A percentile compares a stretch with the other conserved stretches of the same genome.
These are phyloP conservation scores for Hippocampus mohnikei DNA, from an alignment of 2,113 vertebrate species.

Conservation along the genomic window DNA sequence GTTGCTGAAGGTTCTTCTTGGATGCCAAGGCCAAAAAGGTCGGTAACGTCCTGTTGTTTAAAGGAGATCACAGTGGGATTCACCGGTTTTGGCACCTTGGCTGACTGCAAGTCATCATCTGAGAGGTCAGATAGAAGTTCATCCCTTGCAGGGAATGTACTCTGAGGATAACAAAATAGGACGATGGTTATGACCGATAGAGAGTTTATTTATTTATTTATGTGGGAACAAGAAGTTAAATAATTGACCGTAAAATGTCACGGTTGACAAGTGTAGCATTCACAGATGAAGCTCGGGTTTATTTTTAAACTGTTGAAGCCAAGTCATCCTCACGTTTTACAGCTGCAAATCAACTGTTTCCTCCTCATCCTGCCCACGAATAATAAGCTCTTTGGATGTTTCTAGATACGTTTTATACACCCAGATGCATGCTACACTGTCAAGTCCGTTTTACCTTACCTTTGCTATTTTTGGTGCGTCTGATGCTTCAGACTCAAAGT, in stretches of 20 bases:
- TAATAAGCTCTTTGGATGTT: not conserved
- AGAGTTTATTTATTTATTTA: not conserved
- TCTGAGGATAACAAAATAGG: conserved; percentile 61
- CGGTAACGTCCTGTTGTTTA: conserved; percentile 76
- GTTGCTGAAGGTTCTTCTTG: conserved; percentile 66
- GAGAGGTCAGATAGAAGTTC: conserved; percentile 84
- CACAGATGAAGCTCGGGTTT: not conserved
- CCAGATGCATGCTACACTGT: not conserved
- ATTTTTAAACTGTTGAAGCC: not conserved
- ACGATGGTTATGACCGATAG: not conserved
- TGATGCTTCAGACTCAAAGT: conserved; percentile 89
- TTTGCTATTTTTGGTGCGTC: conserved; percentile 72
- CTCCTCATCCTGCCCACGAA: not conserved
- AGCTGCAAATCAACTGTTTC: not conserved
- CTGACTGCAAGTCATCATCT: conserved; percentile 74
- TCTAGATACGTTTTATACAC: not conserved
- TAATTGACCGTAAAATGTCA: not conserved
- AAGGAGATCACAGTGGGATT: conserved; percentile 75
- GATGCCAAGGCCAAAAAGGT: conserved; percentile 89
- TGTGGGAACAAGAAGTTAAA: not conserved
- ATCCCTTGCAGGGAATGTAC: conserved; percentile 78
- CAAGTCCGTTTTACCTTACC: conserved; percentile 32
- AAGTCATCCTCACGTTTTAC: not conserved
- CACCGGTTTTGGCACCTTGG: conserved; percentile 55
- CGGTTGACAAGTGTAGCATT: not conserved